phyloP scores from a whole-genome alignment of 2,888 invertebrate species.

The Tenthredo notha region DNA sequence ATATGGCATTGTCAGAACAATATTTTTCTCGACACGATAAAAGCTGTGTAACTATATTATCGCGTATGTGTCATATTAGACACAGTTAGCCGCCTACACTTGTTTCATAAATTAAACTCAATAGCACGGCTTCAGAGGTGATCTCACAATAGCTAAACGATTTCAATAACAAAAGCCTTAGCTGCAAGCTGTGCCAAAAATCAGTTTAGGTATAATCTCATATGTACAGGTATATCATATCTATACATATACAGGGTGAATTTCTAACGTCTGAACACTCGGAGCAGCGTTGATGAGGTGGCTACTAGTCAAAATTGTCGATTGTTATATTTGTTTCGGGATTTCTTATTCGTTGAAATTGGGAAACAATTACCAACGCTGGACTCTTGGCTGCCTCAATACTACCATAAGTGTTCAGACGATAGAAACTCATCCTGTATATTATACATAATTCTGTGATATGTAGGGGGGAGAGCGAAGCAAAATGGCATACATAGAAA shows the following conservation, averaged over 20 bases:
- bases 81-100: background rate
- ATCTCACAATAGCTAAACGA: conserved; percentile 3
- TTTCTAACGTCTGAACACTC: too few species aligned
- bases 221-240: background rate
- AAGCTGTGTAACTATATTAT: background rate
- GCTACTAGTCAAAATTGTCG: too few species aligned
- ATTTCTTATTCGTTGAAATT: too few species aligned
- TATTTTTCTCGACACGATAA: conserved; percentile 8
- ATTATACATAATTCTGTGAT: background rate
- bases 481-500: background rate
- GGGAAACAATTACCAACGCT: too few species aligned
- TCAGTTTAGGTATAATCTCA: background rate
- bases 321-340: too few species aligned
- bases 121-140: background rate
- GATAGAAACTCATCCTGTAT: too few species aligned
- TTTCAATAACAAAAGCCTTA: background rate
- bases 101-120: conserved; percentile 12
- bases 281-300: too few species aligned
- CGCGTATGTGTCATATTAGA: background rate
- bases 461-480: background rate
- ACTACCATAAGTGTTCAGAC: too few species aligned
- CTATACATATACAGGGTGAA: too few species aligned
- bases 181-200: background rate
- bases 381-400: too few species aligned
- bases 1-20: background rate